Evolutionary conservation across 2,113 vertebrate genomes (phyloP).

Genomic region (Pimephales promelas): DNA sequence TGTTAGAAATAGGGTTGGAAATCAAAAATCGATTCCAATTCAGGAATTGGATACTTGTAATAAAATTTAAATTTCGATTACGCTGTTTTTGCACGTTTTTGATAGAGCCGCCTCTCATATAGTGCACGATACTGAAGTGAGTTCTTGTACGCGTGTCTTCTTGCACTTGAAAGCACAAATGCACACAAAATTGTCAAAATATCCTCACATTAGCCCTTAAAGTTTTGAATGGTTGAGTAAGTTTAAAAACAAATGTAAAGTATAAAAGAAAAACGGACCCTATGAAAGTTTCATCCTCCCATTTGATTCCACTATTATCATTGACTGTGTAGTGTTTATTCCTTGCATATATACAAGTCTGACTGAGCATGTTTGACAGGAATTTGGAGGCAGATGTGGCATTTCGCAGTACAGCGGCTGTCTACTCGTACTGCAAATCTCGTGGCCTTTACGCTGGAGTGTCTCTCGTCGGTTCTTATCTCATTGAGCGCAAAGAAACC

Average conservation of each 20-base stretch:
- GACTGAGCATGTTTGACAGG: conserved; percentile 66
- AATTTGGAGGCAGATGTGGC: conserved; percentile 93
- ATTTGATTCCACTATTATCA: neutral
- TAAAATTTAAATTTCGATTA: no score
- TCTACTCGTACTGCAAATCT: conserved; percentile 93
- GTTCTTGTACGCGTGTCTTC: no score
- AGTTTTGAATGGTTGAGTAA: no score
- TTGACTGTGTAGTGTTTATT: conserved; percentile 37
- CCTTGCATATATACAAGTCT: neutral
- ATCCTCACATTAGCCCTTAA: no score
- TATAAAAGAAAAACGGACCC: neutral
- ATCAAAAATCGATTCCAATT: no score
- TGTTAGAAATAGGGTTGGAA: neutral
- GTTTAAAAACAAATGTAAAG: neutral
- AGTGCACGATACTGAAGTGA: no score
- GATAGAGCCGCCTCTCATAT: no score
- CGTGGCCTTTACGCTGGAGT: conserved; percentile 93
- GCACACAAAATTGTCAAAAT: no score
- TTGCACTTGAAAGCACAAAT: no score
- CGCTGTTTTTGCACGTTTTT: no score
- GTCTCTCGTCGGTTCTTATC: conserved; percentile 90
- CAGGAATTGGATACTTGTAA: no score
- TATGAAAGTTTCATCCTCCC: neutral
- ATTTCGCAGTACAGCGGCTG: conserved; percentile 87
- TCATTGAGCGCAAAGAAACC: conserved; percentile 95